Conservation (phyloP, 1,140 invertebrate species). For the Yoshiicerus persimilis region DNA sequence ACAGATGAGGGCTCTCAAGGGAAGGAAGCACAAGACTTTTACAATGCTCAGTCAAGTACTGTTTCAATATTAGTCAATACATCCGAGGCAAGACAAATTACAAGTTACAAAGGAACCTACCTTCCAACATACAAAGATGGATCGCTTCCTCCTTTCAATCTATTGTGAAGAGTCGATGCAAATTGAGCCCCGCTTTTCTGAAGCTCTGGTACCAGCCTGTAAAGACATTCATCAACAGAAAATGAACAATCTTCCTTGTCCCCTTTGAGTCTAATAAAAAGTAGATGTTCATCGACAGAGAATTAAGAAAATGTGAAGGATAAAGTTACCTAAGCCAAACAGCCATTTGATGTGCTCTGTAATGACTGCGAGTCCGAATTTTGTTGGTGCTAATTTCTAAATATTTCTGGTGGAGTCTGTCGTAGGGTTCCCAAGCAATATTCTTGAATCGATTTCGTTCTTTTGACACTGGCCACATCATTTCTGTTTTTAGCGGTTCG, state of each 20-base stretch:
- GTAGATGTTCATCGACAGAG: not conserved
- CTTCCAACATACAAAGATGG: constrained; percentile 47
- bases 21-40: too few relatives aligned
- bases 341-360: constrained; percentile 85
- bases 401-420: constrained; percentile 86
- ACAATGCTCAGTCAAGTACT: too few relatives aligned
- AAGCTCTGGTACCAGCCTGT: constrained; percentile 46
- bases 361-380: constrained; percentile 75
- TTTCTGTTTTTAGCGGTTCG: constrained; percentile 71
- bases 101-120: constrained; percentile 17
- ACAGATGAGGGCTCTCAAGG: too few relatives aligned
- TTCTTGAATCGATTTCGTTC: constrained; percentile 80
- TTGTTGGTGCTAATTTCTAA: constrained; percentile 76
- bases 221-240: not conserved
- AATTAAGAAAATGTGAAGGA: too few relatives aligned
- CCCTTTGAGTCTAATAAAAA: not conserved
- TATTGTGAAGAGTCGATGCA: constrained; percentile 44
- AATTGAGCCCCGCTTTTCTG: constrained; percentile 47
- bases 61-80: too few relatives aligned
- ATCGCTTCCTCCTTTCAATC: constrained; percentile 46
- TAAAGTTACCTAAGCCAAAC: constrained; percentile 71
- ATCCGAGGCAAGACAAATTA: too few relatives aligned
- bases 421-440: constrained; percentile 86
- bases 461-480: constrained; percentile 71
- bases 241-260: not conserved